These are phyloP conservation scores for Strigamia maritima DNA, from an alignment of 2,888 invertebrate species.

Conservation along the genomic window DNA sequence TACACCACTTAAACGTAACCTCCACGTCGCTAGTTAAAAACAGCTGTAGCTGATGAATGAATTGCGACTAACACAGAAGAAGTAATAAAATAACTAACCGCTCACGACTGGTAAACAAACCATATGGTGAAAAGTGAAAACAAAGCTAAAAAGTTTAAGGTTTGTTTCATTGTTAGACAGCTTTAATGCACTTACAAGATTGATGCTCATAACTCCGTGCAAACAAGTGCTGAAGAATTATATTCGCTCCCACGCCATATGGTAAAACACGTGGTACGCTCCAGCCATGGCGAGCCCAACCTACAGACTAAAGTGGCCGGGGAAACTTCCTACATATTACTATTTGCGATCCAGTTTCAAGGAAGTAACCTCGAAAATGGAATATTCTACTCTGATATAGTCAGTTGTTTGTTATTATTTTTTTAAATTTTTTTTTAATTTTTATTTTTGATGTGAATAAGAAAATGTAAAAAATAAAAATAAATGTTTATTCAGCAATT, in stretches of 20 bases:
- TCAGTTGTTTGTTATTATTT: neutral
- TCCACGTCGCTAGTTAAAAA: neutral
- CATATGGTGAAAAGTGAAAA: too few relatives aligned
- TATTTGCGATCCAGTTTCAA: neutral
- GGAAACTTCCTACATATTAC: neutral
- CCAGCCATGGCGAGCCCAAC: neutral
- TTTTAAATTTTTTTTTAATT: neutral
- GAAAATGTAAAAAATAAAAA: neutral
- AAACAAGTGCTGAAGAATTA: constrained; percentile 25
- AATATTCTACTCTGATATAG: neutral
- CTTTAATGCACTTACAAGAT: neutral
- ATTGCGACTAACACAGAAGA: neutral
- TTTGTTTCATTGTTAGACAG: neutral
- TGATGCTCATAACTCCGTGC: neutral
- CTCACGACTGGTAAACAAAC: neutral
- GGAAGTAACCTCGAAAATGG: constrained; percentile 11
- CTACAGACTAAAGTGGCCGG: neutral
- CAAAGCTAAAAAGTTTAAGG: neutral
- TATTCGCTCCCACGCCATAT: constrained; percentile 5
- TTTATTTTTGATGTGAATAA: neutral
- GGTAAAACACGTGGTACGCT: constrained; percentile 4
- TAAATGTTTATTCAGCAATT: neutral
- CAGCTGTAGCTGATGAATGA: neutral
- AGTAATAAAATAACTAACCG: neutral
- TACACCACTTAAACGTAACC: neutral